Conservation (phyloP, 2,113 vertebrate species). For the Scalopus aquaticus region DNA sequence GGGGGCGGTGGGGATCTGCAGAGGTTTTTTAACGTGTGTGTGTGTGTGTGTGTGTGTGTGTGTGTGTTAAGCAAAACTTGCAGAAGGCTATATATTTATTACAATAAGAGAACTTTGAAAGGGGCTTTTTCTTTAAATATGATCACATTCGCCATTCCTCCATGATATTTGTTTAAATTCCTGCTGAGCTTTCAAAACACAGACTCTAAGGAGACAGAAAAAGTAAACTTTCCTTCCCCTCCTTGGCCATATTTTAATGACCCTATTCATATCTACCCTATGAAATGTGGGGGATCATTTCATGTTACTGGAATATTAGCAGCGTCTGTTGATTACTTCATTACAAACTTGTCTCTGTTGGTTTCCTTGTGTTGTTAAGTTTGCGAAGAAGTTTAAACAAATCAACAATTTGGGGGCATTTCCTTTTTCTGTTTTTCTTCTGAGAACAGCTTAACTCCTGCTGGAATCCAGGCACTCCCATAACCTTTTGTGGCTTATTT, state of each 20-base stretch:
- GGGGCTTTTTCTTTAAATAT: constrained; percentile 56
- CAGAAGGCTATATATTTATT: constrained; percentile 41
- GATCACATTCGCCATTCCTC: constrained; percentile 49
- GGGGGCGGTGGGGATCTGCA: rapidly evolving
- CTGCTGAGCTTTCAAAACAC: constrained; percentile 69
- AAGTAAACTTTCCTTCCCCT: constrained; percentile 68
- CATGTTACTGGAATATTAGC: constrained; percentile 57
- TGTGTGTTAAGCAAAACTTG: neutral
- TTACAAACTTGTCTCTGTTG: constrained; percentile 56
- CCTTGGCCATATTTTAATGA: constrained; percentile 69
- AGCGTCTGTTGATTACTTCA: constrained; percentile 30
- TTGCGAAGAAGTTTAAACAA: constrained; percentile 70
- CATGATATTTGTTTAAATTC: constrained; percentile 70
- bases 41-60: too few species aligned
- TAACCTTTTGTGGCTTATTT: constrained; percentile 66
- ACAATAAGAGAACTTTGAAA: constrained; percentile 46
- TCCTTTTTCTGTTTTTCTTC: constrained; percentile 65
- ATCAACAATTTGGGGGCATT: constrained; percentile 44
- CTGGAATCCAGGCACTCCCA: constrained; percentile 61
- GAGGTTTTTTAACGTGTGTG: too few species aligned
- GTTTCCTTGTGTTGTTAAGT: constrained; percentile 64
- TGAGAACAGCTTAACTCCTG: constrained; percentile 26
- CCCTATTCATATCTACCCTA: constrained; percentile 58
- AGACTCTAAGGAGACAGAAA: constrained; percentile 76
- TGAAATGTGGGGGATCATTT: constrained; percentile 50